A percentile compares a stretch with the other conserved stretches of the same genome.
Evolutionary conservation across 2,797 vertebrate genomes (phyloP).

Genomic region (Ataeniobius toweri): DNA sequence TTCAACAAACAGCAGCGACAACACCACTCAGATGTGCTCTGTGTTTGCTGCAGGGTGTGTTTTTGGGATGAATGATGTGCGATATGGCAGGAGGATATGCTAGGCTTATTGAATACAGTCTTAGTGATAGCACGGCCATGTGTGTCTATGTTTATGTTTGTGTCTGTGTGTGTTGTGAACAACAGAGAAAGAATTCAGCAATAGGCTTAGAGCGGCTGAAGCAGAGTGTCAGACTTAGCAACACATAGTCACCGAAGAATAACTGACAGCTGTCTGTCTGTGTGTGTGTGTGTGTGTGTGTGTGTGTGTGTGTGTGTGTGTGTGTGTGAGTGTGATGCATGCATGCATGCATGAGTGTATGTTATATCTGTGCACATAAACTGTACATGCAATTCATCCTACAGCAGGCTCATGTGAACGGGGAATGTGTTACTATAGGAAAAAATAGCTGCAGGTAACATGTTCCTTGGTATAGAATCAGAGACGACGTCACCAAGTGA

Average conservation of each 20-base stretch:
- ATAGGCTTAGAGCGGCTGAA: slow-evolving; percentile 72
- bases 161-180: slow-evolving; percentile 62
- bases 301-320: neutral
- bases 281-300: slow-evolving; percentile 12
- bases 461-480: neutral
- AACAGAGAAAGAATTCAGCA: slow-evolving; percentile 68
- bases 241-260: slow-evolving; percentile 58
- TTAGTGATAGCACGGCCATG: slow-evolving; percentile 60
- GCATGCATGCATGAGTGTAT: slow-evolving; percentile 2
- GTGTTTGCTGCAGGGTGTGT: slow-evolving; percentile 42
- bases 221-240: slow-evolving; percentile 66
- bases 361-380: neutral
- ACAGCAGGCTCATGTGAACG: slow-evolving; percentile 25
- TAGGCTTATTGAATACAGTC: slow-evolving; percentile 79
- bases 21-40: slow-evolving; percentile 59
- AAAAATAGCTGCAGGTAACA: neutral
- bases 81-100: slow-evolving; percentile 75
- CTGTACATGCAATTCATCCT: slow-evolving; percentile 1
- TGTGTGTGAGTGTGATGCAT: neutral
- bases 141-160: slow-evolving; percentile 39
- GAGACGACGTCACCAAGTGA: neutral
- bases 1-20: slow-evolving; percentile 86
- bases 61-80: slow-evolving; percentile 63
- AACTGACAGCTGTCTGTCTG: slow-evolving; percentile 61
- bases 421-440: neutral